These are phyloP conservation scores for Xerus rutilus DNA, from an alignment of 2,797 vertebrate genomes.

Conservation along the genomic window DNA sequence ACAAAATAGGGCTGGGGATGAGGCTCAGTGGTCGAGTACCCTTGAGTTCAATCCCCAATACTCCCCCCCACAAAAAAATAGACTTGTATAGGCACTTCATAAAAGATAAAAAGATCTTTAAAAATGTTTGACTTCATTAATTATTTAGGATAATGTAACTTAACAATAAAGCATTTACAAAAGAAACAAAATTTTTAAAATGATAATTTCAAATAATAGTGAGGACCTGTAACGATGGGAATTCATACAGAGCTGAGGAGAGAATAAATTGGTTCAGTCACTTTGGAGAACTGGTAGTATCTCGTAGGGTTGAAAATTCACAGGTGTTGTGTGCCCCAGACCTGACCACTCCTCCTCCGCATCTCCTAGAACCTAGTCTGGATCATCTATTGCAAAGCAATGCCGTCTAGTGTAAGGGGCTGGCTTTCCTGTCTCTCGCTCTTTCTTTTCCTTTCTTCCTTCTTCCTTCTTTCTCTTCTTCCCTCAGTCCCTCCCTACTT, in stretches of 20 bases:
- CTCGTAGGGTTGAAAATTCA: background rate
- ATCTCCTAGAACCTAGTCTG: background rate
- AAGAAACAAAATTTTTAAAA: background rate
- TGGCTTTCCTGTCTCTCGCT: background rate
- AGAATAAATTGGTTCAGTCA: background rate
- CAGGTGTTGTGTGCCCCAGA: background rate
- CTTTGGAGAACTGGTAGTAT: background rate
- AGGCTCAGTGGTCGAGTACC: too few relatives aligned
- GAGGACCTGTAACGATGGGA: background rate
- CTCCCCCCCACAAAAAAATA: background rate
- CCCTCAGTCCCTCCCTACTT: background rate
- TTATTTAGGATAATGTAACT: background rate
- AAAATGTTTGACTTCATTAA: background rate
- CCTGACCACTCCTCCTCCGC: too few relatives aligned
- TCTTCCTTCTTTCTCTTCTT: background rate
- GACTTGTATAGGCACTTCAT: background rate
- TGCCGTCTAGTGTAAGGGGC: background rate
- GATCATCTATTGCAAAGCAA: background rate
- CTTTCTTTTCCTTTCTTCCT: background rate
- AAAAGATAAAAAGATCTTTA: background rate
- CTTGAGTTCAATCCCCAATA: too few relatives aligned
- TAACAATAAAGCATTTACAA: background rate
- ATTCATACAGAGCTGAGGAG: background rate
- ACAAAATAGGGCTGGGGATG: too few relatives aligned
- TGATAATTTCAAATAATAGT: background rate